phyloP scores from a whole-genome alignment of 2,797 vertebrate species.

The Arctocebus calabarensis region DNA sequence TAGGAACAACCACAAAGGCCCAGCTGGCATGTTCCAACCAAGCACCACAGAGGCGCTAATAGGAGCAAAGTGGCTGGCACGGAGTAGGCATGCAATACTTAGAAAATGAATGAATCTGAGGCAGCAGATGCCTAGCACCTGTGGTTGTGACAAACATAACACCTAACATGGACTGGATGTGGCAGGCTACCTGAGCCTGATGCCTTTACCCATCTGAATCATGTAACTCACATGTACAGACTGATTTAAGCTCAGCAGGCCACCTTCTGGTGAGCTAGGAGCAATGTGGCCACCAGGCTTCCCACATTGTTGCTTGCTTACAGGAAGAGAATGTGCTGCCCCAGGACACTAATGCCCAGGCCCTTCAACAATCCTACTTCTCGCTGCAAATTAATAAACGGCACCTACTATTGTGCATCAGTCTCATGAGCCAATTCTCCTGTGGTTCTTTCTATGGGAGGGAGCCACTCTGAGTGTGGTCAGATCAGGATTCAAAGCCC shows the following conservation, averaged over 20 bases:
- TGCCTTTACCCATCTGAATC: background rate
- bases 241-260: background rate
- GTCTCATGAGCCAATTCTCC: background rate
- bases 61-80: background rate
- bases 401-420: background rate
- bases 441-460: background rate
- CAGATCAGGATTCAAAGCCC: background rate
- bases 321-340: background rate
- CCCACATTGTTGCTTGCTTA: background rate
- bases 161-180: background rate
- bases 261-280: background rate
- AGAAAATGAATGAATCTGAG: background rate
- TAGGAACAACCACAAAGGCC: background rate
- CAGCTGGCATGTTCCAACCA: background rate
- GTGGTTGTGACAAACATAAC: background rate
- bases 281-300: background rate
- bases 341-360: background rate
- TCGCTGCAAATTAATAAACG: conserved; percentile 26
- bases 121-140: background rate
- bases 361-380: background rate
- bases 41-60: background rate
- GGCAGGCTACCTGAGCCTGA: background rate
- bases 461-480: background rate
- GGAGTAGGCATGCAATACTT: background rate
- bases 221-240: background rate